phyloP scores from a whole-genome alignment of 2,113 vertebrate genomes.

The Bufo gargarizans region DNA sequence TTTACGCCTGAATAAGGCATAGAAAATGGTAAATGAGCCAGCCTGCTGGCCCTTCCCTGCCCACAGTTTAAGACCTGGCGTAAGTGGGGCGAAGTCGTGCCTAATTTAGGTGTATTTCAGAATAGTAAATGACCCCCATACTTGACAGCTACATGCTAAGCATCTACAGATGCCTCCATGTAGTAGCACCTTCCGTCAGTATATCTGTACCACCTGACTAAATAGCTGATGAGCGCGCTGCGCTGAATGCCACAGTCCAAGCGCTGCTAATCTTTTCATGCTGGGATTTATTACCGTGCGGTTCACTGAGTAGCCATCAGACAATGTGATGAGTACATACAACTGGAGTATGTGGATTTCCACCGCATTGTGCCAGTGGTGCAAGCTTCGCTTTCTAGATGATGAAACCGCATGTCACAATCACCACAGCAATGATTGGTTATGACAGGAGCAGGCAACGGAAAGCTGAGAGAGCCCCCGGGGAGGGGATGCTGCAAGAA shows the following conservation, averaged over 20 bases:
- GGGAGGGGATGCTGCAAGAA: constrained; percentile 27
- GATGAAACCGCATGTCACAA: constrained; percentile 4
- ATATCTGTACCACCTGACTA: not conserved
- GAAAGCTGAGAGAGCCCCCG: not conserved
- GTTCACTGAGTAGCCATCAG: constrained; percentile 11
- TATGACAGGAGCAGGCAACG: not conserved
- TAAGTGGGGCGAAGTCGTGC: too few relatives aligned
- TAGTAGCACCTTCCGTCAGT: not conserved
- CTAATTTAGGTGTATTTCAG: too few relatives aligned
- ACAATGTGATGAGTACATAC: not conserved
- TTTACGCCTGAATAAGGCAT: too few relatives aligned
- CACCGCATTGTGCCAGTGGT: not conserved
- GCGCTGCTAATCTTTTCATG: constrained; percentile 14
- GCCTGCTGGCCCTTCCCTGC: too few relatives aligned
- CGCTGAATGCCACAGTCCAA: not conserved
- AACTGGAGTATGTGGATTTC: not conserved
- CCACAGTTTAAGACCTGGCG: too few relatives aligned
- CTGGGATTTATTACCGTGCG: constrained; percentile 12
- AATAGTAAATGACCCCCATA: too few relatives aligned
- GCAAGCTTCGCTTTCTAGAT: not conserved
- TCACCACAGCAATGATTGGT: not conserved
- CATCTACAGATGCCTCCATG: not conserved
- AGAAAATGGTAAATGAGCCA: too few relatives aligned
- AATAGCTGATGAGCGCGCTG: not conserved
- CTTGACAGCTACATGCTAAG: too few relatives aligned